Evolutionary conservation across 2,113 vertebrate species (phyloP).

Genomic region (Grallaria varia): DNA sequence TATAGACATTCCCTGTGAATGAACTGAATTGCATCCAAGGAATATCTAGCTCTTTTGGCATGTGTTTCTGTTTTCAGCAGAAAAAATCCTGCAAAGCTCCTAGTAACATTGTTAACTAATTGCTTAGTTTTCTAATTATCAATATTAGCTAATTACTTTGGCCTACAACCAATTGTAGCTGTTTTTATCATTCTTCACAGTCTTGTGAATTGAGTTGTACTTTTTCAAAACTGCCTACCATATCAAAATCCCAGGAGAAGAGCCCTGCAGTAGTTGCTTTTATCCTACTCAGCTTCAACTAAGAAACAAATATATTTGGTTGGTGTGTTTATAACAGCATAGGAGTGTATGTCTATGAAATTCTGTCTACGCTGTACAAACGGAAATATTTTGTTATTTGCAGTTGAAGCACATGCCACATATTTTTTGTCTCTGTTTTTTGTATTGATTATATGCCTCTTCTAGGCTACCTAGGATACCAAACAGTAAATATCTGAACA

Average conservation of each 20-base stretch:
- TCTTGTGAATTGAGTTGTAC: not conserved
- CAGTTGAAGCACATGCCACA: not conserved
- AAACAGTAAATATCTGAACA: not conserved
- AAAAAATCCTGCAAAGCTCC: not conserved
- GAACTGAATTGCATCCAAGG: not conserved
- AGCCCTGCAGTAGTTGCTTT: not conserved
- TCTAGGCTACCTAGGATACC: not conserved
- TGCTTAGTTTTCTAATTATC: constrained; percentile 4
- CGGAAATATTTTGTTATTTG: not conserved
- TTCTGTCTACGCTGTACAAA: not conserved
- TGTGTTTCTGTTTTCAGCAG: not conserved
- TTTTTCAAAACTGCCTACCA: not conserved
- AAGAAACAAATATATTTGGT: not conserved
- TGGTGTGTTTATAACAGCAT: not conserved
- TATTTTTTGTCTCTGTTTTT: not conserved
- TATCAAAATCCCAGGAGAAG: not conserved
- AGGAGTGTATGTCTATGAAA: not conserved
- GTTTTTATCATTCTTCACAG: not conserved
- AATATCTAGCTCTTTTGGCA: not conserved
- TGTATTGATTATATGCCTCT: not conserved
- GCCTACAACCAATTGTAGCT: not conserved
- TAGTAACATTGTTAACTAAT: not conserved
- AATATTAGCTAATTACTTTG: constrained; percentile 20
- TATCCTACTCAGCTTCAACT: not conserved
- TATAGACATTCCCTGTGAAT: not conserved